Evolutionary conservation across 1,140 invertebrate species (phyloP), one percentile per base, ranked within the genome.

Genomic region (Tetramorium simillimum): DNA sequence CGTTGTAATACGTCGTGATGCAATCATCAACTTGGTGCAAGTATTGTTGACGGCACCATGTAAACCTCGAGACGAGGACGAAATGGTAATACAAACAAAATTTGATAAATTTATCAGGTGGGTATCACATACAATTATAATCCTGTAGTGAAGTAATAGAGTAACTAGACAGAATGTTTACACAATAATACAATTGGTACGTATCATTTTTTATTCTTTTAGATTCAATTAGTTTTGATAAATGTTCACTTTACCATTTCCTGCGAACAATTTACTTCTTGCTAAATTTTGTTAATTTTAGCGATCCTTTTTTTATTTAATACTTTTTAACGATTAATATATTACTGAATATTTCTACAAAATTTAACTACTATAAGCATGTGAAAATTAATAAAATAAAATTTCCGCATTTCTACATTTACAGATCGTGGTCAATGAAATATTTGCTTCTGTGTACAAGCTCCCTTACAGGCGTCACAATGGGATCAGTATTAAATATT

Each of bases 21-120:
- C 43, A 0, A 78, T 86, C 33, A 51, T 67, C 33, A 21, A 56
- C 1, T 53, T 86, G 9, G 18, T 53, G 14, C 37, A 78, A 53
- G 2, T 67, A 12, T 53, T 86, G 4, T 43, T 78, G 37, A 77
- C 24, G 1, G 14, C 76, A n/a, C 73, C 84, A 14, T 86, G 46
- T 28, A 86, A 78, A 6, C 43, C 49, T 10, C 73, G 21, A 53
- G 16, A 78, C 12, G 37, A 62, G 12, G 72, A 77, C 2, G 84
- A 86, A 65, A 9, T 53, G 3, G 24, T 5, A 0, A 86, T 86
- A 63, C 73, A 77, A 63, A 43, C 12, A 9, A 63, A 65, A 76
- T 86, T 86, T 40, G 62, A 86, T 24, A 14, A 62, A 4, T 86
- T 86, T 67, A 86, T 86, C 49, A 78, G 49, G 84, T 86, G 3